A percentile compares a stretch with the other conserved stretches of the same genome.
phyloP scores from a whole-genome alignment of 2,888 invertebrate species.

The Osedax frankpressi region DNA sequence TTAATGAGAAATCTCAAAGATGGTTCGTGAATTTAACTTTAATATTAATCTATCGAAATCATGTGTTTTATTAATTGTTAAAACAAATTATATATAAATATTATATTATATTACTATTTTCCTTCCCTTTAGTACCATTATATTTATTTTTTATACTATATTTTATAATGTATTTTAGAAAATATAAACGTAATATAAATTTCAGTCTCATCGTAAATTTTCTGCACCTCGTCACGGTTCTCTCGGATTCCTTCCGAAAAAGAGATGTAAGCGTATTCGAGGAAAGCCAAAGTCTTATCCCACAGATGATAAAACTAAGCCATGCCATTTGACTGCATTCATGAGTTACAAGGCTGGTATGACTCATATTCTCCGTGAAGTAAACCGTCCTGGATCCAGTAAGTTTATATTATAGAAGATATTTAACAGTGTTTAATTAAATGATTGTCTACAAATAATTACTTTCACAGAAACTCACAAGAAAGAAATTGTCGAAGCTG shows the following conservation, averaged over 20 bases:
- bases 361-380: constrained; percentile 97
- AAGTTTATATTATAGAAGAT: constrained; percentile 55
- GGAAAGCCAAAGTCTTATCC: constrained; percentile 99
- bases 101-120: too few species aligned
- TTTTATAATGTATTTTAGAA: not conserved
- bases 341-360: constrained; percentile 98
- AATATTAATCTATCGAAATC: not conserved
- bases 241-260: constrained; percentile 99
- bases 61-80: too few species aligned
- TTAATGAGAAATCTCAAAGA: not conserved
- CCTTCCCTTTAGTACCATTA: too few species aligned
- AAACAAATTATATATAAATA: too few species aligned
- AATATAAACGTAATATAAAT: constrained; percentile 16
- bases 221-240: constrained; percentile 99
- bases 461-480: constrained; percentile 79
- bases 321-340: constrained; percentile 92
- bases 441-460: too few species aligned
- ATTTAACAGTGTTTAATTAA: not conserved
- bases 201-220: constrained; percentile 97
- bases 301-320: constrained; percentile 87
- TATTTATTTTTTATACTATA: too few species aligned
- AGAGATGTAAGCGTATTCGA: constrained; percentile 84
- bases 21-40: not conserved
- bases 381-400: constrained; percentile 96
- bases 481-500: constrained; percentile 98